Conservation (phyloP, 35 echinoderm and acorn worm species). For the Holothuria glaberrima region DNA sequence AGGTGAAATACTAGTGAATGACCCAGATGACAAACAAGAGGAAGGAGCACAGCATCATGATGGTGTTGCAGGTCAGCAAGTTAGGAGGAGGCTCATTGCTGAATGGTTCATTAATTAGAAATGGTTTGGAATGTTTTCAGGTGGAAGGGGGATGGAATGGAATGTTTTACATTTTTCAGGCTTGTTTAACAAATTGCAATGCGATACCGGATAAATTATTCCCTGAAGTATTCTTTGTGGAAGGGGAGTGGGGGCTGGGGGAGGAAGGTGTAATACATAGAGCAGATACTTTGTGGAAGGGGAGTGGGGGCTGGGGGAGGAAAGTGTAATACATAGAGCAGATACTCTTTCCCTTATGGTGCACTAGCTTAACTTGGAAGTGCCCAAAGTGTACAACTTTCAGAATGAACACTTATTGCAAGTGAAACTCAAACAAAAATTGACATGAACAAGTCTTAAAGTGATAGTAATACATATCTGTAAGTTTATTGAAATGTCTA, state of each 20-base stretch:
- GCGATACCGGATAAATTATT: too few relatives aligned
- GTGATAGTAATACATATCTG: neutral
- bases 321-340: too few relatives aligned
- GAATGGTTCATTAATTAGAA: neutral
- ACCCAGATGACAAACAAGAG: too few relatives aligned
- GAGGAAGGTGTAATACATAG: too few relatives aligned
- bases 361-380: neutral
- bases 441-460: neutral
- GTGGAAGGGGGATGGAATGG: neutral
- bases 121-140: neutral
- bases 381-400: neutral
- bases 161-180: too few relatives aligned
- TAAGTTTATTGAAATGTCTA: neutral
- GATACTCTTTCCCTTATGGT: neutral
- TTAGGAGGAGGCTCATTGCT: neutral
- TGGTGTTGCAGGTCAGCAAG: too few relatives aligned
- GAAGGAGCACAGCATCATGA: too few relatives aligned
- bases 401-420: neutral
- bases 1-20: neutral
- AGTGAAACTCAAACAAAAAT: neutral
- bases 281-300: too few relatives aligned
- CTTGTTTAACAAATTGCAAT: too few relatives aligned
- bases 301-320: too few relatives aligned
- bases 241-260: too few relatives aligned
- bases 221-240: too few relatives aligned